A percentile compares a stretch with the other conserved stretches of the same genome.
phyloP scores from a whole-genome alignment of 2,888 invertebrate species.

The Idaea dimidiata region DNA sequence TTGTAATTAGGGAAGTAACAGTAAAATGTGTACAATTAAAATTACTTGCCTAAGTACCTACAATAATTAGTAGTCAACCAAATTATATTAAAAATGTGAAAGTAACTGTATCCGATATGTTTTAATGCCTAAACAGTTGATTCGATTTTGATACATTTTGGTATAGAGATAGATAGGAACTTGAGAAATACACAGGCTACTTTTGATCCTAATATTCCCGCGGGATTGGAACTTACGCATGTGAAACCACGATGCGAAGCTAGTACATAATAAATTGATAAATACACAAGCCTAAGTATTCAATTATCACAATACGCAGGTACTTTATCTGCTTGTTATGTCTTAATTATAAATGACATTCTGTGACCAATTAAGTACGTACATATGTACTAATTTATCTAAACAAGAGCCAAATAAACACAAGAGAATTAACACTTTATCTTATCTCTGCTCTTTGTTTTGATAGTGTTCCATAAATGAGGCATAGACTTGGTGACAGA shows the following conservation, averaged over 20 bases:
- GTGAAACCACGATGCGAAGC: too few relatives aligned
- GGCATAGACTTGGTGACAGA: background rate
- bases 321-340: background rate
- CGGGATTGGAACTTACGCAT: too few relatives aligned
- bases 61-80: background rate
- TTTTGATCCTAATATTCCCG: too few relatives aligned
- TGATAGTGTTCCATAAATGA: background rate
- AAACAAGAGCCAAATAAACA: background rate
- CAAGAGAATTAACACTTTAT: background rate
- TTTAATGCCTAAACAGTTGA: too few relatives aligned
- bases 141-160: too few relatives aligned
- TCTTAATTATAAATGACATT: background rate
- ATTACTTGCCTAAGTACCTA: background rate
- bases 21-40: background rate
- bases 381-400: background rate
- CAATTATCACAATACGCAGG: background rate
- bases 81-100: too few relatives aligned
- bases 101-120: too few relatives aligned
- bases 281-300: background rate
- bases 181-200: too few relatives aligned
- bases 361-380: background rate
- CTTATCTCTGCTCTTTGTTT: background rate
- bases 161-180: too few relatives aligned
- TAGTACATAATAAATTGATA: too few relatives aligned
- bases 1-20: background rate